Evolutionary conservation across 2,888 invertebrate genomes (phyloP).

Genomic region (Nezara viridula): DNA sequence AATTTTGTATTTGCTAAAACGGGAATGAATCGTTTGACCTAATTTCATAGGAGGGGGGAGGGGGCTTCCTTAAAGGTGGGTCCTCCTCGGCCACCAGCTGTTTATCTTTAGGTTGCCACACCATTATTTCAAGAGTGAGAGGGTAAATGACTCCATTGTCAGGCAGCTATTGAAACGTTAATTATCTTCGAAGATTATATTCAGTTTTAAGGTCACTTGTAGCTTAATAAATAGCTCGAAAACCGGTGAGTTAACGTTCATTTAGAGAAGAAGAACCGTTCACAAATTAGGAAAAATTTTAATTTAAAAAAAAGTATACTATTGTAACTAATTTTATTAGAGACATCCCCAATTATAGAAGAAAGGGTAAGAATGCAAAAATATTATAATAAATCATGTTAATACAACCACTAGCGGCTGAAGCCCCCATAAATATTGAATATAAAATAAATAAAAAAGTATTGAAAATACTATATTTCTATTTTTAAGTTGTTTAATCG

Average conservation of each 20-base stretch:
- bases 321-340: no score
- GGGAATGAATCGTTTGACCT: neutral
- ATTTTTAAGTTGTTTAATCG: no score
- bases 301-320: no score
- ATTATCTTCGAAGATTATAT: neutral
- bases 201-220: neutral
- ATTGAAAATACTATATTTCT: no score
- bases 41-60: neutral
- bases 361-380: no score
- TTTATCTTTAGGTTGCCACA: neutral
- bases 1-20: neutral
- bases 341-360: no score
- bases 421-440: no score
- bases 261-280: neutral
- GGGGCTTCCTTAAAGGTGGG: neutral
- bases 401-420: no score
- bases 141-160: neutral
- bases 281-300: no score
- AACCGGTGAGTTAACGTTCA: neutral
- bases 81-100: neutral
- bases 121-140: slow-evolving; percentile 1
- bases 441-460: no score
- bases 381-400: no score
- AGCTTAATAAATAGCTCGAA: neutral
- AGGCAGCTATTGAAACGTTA: neutral